Percentiles rank a stretch among this genome's conserved stretches.
These are phyloP conservation scores for Anguilla japonica DNA, from an alignment of 2,113 vertebrate genomes.

Conservation along the genomic window DNA sequence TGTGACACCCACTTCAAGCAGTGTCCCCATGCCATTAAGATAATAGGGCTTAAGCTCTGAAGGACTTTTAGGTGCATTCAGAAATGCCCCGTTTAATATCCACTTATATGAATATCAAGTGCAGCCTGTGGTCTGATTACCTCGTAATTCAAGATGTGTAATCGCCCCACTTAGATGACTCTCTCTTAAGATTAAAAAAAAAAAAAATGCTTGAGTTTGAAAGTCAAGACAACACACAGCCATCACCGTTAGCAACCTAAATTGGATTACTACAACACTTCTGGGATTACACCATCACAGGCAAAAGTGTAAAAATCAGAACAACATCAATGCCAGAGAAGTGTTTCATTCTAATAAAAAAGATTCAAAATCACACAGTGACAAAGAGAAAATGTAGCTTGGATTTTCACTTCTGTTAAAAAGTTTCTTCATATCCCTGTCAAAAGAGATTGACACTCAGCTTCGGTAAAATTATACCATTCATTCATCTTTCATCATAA, in stretches of 20 bases:
- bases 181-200: conserved; percentile 40
- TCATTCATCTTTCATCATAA: too few relatives aligned
- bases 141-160: conserved; percentile 42
- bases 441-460: not conserved
- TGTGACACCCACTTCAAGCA: not conserved
- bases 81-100: conserved; percentile 35
- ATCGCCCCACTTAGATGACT: conserved; percentile 50
- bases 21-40: not conserved
- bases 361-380: conserved; percentile 38
- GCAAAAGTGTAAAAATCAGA: conserved; percentile 23
- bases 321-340: conserved; percentile 18
- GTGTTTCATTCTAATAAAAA: conserved; percentile 51
- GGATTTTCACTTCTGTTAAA: not conserved
- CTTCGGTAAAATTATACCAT: not conserved
- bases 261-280: conserved; percentile 51
- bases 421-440: conserved; percentile 40
- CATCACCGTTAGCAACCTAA: conserved; percentile 40
- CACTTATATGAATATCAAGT: conserved; percentile 32
- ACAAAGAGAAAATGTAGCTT: conserved; percentile 31
- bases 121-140: not conserved
- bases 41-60: not conserved
- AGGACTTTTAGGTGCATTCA: conserved; percentile 33
- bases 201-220: conserved; percentile 23
- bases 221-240: conserved; percentile 33
- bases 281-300: conserved; percentile 44